phyloP scores from a whole-genome alignment of 2,113 vertebrate genomes.

The Charadrius vociferus region DNA sequence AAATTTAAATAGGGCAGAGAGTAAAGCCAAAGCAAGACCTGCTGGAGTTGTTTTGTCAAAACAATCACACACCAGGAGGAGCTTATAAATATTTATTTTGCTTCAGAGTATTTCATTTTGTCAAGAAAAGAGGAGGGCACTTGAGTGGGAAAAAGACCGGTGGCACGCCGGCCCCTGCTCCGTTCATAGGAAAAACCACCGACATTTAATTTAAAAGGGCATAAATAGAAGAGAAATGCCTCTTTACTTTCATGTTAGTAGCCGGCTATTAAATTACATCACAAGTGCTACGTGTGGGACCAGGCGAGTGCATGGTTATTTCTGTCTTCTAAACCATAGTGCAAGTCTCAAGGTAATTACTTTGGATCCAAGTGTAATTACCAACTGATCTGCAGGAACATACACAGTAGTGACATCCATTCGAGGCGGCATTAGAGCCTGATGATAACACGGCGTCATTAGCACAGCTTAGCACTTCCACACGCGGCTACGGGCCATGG shows the following conservation, averaged over 20 bases:
- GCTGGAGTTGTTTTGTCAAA: background rate
- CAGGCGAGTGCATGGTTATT: conserved; percentile 36
- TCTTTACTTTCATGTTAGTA: conserved; percentile 1
- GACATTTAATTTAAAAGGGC: conserved; percentile 32
- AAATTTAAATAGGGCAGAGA: background rate
- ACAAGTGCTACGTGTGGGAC: conserved; percentile 40
- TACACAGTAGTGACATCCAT: conserved; percentile 39
- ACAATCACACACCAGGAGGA: conserved; percentile 16
- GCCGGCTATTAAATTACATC: conserved; percentile 56
- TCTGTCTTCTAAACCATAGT: conserved; percentile 38
- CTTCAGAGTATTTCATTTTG: conserved; percentile 17
- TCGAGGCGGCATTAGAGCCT: conserved; percentile 34
- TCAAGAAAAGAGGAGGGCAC: background rate
- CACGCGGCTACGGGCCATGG: background rate
- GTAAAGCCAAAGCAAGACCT: background rate
- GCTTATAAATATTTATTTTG: conserved; percentile 63
- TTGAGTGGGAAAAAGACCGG: background rate
- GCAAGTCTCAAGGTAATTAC: conserved; percentile 67
- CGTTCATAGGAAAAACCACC: background rate
- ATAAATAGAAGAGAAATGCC: conserved; percentile 37
- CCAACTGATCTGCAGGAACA: conserved; percentile 60
- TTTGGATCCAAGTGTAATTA: conserved; percentile 71
- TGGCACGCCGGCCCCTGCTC: background rate
- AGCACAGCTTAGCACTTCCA: conserved; percentile 40
- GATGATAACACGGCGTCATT: conserved; percentile 31